Conservation (phyloP, 2,113 vertebrate genomes). For the Leucopsar rothschildi region DNA sequence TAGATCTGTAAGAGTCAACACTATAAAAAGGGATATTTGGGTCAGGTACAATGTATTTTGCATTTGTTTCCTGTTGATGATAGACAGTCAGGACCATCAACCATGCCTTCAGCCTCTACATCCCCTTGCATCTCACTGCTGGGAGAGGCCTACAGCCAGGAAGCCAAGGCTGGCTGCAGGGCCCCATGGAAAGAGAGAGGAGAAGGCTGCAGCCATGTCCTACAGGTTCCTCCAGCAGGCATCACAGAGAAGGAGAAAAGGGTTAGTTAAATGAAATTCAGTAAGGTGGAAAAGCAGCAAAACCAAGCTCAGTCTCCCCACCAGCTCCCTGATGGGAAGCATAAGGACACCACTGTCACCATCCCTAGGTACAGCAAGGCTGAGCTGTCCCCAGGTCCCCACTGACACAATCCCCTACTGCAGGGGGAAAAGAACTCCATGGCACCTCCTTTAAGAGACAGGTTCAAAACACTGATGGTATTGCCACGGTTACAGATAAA, state of each 20-base stretch:
- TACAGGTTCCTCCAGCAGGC: not conserved
- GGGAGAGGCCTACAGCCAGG: not conserved
- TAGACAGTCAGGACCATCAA: not conserved
- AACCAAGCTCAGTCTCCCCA: not conserved
- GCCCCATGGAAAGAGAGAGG: not conserved
- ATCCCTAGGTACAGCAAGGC: not conserved
- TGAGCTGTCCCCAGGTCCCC: not conserved
- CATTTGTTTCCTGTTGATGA: not conserved
- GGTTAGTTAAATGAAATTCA: not conserved
- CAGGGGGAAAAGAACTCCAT: not conserved
- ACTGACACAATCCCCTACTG: fast-evolving
- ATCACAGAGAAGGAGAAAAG: not conserved
- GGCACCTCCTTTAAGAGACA: not conserved
- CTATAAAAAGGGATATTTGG: not conserved
- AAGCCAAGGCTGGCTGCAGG: not conserved
- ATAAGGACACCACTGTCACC: not conserved
- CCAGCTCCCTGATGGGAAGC: not conserved
- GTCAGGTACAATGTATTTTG: not conserved
- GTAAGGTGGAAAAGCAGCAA: not conserved
- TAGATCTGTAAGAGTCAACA: not conserved
- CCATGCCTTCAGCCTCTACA: not conserved
- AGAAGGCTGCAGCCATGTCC: not conserved
- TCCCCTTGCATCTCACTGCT: not conserved
- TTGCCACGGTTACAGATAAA: not conserved
- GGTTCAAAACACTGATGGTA: not conserved